phyloP scores from a whole-genome alignment of 2,113 vertebrate genomes.

The Cynocephalus volans region DNA sequence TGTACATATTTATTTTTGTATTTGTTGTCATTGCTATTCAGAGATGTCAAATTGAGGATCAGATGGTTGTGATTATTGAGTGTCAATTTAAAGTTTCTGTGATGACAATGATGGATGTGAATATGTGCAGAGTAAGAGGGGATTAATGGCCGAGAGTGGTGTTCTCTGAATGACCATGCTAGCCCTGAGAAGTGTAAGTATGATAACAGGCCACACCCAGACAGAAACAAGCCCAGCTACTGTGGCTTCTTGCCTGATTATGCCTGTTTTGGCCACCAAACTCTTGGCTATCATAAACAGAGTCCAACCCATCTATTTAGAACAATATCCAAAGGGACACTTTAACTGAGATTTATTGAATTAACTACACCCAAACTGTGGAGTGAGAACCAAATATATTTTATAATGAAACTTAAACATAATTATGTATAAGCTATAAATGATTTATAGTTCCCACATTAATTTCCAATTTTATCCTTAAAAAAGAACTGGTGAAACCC shows the following conservation, averaged over 20 bases:
- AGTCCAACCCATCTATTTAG: not conserved
- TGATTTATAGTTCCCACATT: constrained; percentile 71
- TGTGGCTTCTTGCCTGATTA: constrained; percentile 42
- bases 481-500: constrained; percentile 60
- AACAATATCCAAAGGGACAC: constrained; percentile 23
- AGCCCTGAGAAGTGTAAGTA: not conserved
- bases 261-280: constrained; percentile 2
- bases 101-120: not conserved
- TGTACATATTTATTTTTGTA: not conserved
- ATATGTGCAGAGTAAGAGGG: not conserved
- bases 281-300: constrained; percentile 7
- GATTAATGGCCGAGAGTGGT: not conserved
- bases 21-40: constrained; percentile 38
- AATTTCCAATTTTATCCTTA: constrained; percentile 65
- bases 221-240: constrained; percentile 33
- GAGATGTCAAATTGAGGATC: constrained; percentile 36
- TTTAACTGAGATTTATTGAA: constrained; percentile 36
- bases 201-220: constrained; percentile 45
- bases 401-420: constrained; percentile 57
- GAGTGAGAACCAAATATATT: constrained; percentile 58
- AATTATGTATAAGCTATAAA: constrained; percentile 61
- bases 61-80: constrained; percentile 30
- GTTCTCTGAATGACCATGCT: not conserved
- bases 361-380: constrained; percentile 41
- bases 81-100: constrained; percentile 47